These are phyloP conservation scores for Callionymus lyra DNA, from an alignment of 2,113 vertebrate species.

Conservation along the genomic window DNA sequence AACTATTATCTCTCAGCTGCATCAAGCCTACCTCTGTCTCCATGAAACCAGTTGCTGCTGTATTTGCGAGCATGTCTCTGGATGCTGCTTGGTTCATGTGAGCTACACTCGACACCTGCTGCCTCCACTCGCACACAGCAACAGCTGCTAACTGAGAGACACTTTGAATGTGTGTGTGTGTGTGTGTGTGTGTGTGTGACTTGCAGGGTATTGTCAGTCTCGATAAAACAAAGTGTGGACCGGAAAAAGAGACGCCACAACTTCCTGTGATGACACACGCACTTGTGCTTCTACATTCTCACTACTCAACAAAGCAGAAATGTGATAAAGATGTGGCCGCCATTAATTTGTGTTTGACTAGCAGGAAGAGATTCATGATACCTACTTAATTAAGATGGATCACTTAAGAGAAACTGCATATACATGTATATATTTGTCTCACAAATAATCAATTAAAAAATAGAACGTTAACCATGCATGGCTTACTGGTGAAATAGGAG, in stretches of 20 bases:
- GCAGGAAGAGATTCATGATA: too few species aligned
- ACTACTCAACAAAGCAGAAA: too few species aligned
- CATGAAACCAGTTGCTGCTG: conserved; percentile 38
- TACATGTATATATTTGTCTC: neutral
- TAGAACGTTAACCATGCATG: conserved; percentile 50
- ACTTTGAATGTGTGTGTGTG: conserved; percentile 7
- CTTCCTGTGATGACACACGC: conserved; percentile 62
- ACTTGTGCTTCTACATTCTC: conserved; percentile 2
- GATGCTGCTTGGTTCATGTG: too few species aligned
- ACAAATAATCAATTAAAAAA: too few species aligned
- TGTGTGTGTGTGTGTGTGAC: conserved; percentile 19
- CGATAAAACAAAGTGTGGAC: conserved; percentile 23
- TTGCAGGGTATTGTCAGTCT: conserved; percentile 15
- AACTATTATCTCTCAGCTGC: too few species aligned
- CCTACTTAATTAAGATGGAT: neutral
- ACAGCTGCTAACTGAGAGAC: conserved; percentile 30
- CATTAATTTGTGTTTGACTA: too few species aligned
- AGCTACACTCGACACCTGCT: conserved; percentile 28
- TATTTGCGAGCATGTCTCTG: too few species aligned
- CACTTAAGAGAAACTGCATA: conserved; percentile 28
- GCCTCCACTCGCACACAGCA: conserved; percentile 10
- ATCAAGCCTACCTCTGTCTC: conserved; percentile 63
- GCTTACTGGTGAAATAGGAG: conserved; percentile 36
- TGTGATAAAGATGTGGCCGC: too few species aligned
- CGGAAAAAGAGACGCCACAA: conserved; percentile 59